Conservation (phyloP, 2,113 vertebrate species). For the Nerophis lumbriciformis region DNA sequence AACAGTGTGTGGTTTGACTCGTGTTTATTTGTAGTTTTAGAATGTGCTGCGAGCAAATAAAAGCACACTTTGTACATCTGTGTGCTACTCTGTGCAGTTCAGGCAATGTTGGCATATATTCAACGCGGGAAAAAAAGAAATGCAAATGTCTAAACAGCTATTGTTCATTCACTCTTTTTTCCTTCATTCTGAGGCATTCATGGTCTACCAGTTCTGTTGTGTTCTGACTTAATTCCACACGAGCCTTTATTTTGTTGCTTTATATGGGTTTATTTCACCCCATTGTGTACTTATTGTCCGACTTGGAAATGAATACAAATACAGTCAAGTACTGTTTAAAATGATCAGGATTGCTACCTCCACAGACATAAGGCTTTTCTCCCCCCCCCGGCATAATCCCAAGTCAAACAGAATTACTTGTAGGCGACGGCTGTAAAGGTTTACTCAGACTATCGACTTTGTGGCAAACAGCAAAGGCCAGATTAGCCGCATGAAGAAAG, state of each 20-base stretch:
- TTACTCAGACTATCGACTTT: conserved; percentile 50
- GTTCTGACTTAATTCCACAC: conserved; percentile 12
- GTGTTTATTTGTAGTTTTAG: no score
- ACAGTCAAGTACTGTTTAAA: conserved; percentile 9
- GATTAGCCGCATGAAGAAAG: conserved; percentile 46
- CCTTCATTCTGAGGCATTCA: no score
- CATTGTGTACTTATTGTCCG: conserved; percentile 12
- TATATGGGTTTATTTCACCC: conserved; percentile 5
- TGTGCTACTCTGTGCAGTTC: conserved; percentile 2
- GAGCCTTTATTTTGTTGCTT: neutral
- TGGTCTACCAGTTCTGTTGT: neutral
- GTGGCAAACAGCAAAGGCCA: conserved; percentile 38
- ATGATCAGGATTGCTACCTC: conserved; percentile 32
- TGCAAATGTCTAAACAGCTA: no score
- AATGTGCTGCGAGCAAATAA: no score
- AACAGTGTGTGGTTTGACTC: no score
- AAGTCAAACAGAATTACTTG: conserved; percentile 53
- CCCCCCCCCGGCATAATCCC: conserved; percentile 40
- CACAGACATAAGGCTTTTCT: conserved; percentile 18
- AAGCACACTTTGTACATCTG: no score
- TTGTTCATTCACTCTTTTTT: no score
- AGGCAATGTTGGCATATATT: conserved; percentile 30
- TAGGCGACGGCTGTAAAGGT: conserved; percentile 48
- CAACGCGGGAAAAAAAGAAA: no score
- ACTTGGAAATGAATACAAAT: conserved; percentile 1